Evolutionary conservation across 2,888 invertebrate species (phyloP).

Genomic region (Lampropteryx suffumata): DNA sequence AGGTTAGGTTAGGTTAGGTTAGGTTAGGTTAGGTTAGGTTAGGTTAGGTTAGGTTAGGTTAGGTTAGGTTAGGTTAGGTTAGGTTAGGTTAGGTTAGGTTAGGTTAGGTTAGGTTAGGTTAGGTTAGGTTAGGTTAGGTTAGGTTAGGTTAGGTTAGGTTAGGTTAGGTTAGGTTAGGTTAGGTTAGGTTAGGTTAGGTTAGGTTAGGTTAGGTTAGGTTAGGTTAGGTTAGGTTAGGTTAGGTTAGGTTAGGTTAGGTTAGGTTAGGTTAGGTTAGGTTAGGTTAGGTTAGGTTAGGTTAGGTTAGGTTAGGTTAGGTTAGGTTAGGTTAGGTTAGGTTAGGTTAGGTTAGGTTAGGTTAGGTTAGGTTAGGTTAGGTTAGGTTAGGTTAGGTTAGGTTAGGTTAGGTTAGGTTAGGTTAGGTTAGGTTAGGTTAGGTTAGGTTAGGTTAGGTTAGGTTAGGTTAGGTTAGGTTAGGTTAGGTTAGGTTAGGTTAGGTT

Average conservation of each 20-base stretch:
- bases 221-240: background rate
- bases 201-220: background rate
- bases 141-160: background rate
- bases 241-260: background rate
- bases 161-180: background rate
- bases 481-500: background rate
- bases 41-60: background rate
- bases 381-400: background rate
- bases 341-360: background rate
- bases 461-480: background rate
- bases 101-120: background rate
- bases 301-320: background rate
- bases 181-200: background rate
- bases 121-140: background rate
- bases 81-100: background rate
- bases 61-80: background rate
- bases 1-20: background rate
- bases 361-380: background rate
- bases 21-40: background rate
- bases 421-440: background rate
- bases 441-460: background rate
- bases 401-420: background rate
- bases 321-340: background rate
- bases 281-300: background rate
- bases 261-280: background rate